Evolutionary conservation across 2,888 invertebrate species (phyloP), one percentile per base, ranked within the genome.

Genomic region (Zygothrica quintamaculata): DNA sequence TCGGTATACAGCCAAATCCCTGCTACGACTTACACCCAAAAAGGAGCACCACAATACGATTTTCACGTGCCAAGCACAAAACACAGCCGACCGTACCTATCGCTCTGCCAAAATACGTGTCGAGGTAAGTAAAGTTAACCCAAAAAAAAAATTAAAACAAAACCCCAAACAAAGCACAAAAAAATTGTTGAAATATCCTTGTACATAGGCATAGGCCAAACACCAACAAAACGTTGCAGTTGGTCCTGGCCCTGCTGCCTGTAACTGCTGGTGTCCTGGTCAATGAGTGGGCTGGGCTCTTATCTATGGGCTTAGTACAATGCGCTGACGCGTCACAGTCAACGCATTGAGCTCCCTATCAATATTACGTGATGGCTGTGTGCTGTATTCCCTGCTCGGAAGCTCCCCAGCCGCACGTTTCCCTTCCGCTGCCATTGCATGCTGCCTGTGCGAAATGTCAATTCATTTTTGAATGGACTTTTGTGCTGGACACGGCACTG

Each of bases 1-100:
- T 85, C 93, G 96, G 81, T 95, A 94, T 88, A 96, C 97, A 16
- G 96, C 97, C 18, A 95, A 95, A 89, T 97, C 97, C 16, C 93
- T 95, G 31, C 93, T 98, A 51, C 96, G 94, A 58, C 92, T 98
- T 59, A 95, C 95, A 60, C 98, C 98, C 1, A 94, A 95, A 84
- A 95, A 96, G 90, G 94, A 96, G 69, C 97, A 98, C 90, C 96
- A 98, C 91, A 97, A 97, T 89, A 96, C 96, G 72, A 96, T 95
- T 6, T 96, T 98, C 88, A 96, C 96, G 12, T 98, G 98, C 90
- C 97, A 97, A 92, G 97, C 96, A 52, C 96, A 96, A 91, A 98
- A 98, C 90, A 95, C 96, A 13, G 98, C 98, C 4, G 96, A 98
- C 89, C 93, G 96, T 78, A 95, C 96, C 6, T 97, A 97, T 88